Evolutionary conservation across 2,113 vertebrate genomes (phyloP).

Genomic region (Lycaon pictus): DNA sequence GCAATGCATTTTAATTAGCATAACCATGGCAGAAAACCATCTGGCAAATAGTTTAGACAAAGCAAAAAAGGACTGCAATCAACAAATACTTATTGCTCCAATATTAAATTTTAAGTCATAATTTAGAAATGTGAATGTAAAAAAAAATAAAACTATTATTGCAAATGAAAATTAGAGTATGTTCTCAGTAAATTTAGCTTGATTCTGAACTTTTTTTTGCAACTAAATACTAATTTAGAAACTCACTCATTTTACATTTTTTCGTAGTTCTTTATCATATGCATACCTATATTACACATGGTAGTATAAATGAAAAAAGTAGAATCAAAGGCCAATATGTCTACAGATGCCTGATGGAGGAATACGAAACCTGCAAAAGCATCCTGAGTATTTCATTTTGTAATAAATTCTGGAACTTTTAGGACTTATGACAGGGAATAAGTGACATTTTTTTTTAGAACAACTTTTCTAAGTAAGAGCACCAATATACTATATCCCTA

Average conservation of each 20-base stretch:
- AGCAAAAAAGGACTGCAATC: slow-evolving; percentile 84
- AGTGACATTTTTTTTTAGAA: neutral
- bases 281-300: slow-evolving; percentile 57
- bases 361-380: neutral
- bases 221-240: slow-evolving; percentile 62
- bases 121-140: slow-evolving; percentile 70
- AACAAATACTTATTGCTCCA: slow-evolving; percentile 92
- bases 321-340: neutral
- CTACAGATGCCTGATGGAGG: neutral
- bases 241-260: neutral
- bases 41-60: slow-evolving; percentile 86
- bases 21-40: slow-evolving; percentile 84
- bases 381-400: neutral
- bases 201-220: slow-evolving; percentile 71
- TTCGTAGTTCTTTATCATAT: slow-evolving; percentile 10
- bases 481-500: neutral
- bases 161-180: slow-evolving; percentile 53
- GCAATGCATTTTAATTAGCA: slow-evolving; percentile 86
- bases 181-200: slow-evolving; percentile 59
- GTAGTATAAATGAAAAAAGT: slow-evolving; percentile 31
- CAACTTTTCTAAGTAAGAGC: neutral
- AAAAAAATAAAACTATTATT: slow-evolving; percentile 50
- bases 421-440: neutral
- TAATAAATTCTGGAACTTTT: neutral
- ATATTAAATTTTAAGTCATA: slow-evolving; percentile 81